Percentiles rank a stretch among this genome's conserved stretches.
Conservation (phyloP, 2,888 invertebrate genomes). For the Oxycera nigricornis region DNA sequence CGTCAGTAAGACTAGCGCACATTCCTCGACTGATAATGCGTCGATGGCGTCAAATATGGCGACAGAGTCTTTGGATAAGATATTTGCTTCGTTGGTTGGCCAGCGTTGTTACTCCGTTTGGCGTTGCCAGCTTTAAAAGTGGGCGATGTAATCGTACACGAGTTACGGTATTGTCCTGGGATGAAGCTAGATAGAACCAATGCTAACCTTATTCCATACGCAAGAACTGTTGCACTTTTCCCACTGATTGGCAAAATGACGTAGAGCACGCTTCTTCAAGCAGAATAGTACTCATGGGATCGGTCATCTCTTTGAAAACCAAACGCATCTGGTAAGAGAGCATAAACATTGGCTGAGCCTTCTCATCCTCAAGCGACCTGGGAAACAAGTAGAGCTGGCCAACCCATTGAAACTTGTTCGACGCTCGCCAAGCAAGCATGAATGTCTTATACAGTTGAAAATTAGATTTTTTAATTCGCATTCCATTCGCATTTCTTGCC, state of each 20-base stretch:
- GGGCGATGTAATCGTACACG: neutral
- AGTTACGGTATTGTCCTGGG: too few species aligned
- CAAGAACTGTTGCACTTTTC: too few species aligned
- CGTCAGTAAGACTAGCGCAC: slow-evolving; percentile 24
- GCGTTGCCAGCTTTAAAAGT: neutral
- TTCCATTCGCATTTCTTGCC: slow-evolving; percentile 23
- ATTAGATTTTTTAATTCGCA: slow-evolving; percentile 29
- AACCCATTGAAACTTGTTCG: neutral
- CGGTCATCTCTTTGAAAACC: too few species aligned
- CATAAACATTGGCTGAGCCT: too few species aligned
- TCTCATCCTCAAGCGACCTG: neutral
- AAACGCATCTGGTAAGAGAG: too few species aligned
- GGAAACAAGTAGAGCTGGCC: neutral
- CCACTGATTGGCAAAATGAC: too few species aligned
- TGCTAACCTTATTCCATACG: too few species aligned
- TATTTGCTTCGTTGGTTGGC: slow-evolving; percentile 7
- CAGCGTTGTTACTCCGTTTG: neutral
- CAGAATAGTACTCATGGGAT: too few species aligned
- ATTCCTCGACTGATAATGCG: slow-evolving; percentile 19
- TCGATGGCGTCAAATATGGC: slow-evolving; percentile 25
- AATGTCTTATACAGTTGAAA: slow-evolving; percentile 22
- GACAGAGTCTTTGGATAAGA: neutral
- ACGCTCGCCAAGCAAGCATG: neutral
- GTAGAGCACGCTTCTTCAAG: too few species aligned
- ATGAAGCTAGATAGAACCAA: too few species aligned